Conservation (phyloP, 2,888 invertebrate genomes). For the Erebia palarica region DNA sequence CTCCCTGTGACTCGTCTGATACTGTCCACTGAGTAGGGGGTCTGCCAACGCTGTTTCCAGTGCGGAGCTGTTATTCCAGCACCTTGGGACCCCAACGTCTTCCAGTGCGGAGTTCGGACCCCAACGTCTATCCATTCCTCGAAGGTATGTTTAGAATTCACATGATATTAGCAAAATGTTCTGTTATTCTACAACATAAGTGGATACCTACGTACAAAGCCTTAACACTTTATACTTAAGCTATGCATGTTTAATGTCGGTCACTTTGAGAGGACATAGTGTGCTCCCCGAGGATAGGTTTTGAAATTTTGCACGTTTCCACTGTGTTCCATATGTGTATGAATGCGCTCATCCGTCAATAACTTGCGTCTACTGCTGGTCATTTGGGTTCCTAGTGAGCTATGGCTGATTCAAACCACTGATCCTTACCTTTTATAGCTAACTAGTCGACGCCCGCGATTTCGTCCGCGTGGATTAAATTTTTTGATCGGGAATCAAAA, state of each 20-base stretch:
- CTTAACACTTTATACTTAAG: conserved; percentile 47
- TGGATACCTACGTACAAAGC: conserved; percentile 6
- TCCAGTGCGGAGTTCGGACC: no score
- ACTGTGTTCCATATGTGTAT: no score
- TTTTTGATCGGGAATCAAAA: no score
- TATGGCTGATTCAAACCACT: no score
- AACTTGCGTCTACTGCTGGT: neutral
- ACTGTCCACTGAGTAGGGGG: no score
- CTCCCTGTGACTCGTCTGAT: no score
- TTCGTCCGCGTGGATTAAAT: no score
- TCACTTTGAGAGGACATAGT: conserved; percentile 74
- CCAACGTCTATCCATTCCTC: neutral
- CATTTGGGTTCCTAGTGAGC: no score
- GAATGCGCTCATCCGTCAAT: neutral
- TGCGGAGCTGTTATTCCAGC: no score
- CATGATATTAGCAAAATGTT: neutral
- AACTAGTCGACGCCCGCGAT: no score
- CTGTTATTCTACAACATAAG: neutral
- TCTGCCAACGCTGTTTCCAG: no score
- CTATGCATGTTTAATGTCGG: conserved; percentile 75
- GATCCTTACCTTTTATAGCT: no score
- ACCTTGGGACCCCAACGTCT: neutral
- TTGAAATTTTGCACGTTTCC: conserved; percentile 60
- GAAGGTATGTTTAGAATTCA: neutral
- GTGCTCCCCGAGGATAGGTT: conserved; percentile 61